Evolutionary conservation across 2,888 invertebrate species (phyloP).

Genomic region (Drosophila niveifrons): DNA sequence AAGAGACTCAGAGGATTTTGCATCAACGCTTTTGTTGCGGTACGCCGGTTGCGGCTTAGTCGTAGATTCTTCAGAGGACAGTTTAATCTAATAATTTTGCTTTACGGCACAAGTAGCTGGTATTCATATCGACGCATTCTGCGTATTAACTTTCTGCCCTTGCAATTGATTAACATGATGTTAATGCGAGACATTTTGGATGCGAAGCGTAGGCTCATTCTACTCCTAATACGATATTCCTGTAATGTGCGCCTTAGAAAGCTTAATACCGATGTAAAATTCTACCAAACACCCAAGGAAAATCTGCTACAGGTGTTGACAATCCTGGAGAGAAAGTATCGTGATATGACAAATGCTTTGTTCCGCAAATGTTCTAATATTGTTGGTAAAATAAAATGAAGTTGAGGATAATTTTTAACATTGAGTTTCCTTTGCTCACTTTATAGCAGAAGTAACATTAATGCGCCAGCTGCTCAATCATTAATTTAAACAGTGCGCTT

Average conservation of each 20-base stretch:
- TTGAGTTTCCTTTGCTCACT: not conserved
- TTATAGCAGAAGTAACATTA: conserved; percentile 12
- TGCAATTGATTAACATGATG: not conserved
- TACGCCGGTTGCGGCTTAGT: conserved; percentile 34
- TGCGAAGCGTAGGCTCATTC: not conserved
- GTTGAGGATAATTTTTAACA: not conserved
- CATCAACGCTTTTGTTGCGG: conserved; percentile 9
- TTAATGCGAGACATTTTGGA: not conserved
- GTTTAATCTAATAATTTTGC: not conserved
- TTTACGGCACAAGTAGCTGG: conserved; percentile 27
- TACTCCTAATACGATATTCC: not conserved
- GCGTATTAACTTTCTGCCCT: not conserved
- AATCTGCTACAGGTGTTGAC: conserved; percentile 6
- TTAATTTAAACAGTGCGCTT: conserved; percentile 55
- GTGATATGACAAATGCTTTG: not conserved
- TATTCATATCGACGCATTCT: conserved; percentile 9
- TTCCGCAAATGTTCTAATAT: not conserved
- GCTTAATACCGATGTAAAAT: not conserved
- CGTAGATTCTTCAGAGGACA: not conserved
- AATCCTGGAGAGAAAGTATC: conserved; percentile 18
- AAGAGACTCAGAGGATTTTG: conserved; percentile 28
- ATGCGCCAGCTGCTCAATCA: conserved; percentile 44
- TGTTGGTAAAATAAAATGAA: conserved; percentile 2
- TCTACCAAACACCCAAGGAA: not conserved
- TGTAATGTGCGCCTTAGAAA: conserved; percentile 2